Conservation (phyloP, 2,888 invertebrate genomes). For the Netelia virgata region DNA sequence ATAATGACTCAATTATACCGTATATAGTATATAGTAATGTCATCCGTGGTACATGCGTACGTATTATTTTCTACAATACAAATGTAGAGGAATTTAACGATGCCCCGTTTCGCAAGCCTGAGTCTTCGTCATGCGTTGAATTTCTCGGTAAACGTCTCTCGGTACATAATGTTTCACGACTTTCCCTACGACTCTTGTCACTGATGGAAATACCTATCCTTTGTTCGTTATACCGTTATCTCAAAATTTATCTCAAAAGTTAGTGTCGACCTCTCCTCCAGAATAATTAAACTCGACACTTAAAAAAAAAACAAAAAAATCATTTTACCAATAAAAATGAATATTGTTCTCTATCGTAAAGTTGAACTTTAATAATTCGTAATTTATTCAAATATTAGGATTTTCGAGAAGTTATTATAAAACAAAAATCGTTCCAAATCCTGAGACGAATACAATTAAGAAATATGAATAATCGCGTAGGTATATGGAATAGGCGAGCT, state of each 20-base stretch:
- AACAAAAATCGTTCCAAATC: too few relatives aligned
- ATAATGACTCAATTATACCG: constrained; percentile 64
- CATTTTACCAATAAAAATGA: too few relatives aligned
- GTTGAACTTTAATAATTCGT: too few relatives aligned
- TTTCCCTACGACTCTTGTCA: constrained; percentile 45
- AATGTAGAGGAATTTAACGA: constrained; percentile 50
- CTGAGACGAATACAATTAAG: too few relatives aligned
- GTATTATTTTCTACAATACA: constrained; percentile 20
- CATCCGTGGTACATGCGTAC: not conserved
- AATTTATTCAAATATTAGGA: too few relatives aligned
- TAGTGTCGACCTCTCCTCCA: not conserved
- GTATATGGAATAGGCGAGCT: too few relatives aligned
- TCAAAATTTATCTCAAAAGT: constrained; percentile 20
- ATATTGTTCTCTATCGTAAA: too few relatives aligned
- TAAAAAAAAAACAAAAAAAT: not conserved
- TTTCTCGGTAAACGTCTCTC: constrained; percentile 52
- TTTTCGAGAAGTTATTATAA: too few relatives aligned
- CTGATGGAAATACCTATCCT: constrained; percentile 24
- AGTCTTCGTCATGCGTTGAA: constrained; percentile 64
- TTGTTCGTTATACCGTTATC: constrained; percentile 12
- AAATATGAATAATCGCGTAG: too few relatives aligned
- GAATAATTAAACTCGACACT: not conserved
- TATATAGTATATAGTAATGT: constrained; percentile 13
- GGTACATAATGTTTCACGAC: constrained; percentile 29
- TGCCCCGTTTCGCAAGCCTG: constrained; percentile 59